phyloP scores from a whole-genome alignment of 1,140 invertebrate species.

The Trichonephila clavipes region DNA sequence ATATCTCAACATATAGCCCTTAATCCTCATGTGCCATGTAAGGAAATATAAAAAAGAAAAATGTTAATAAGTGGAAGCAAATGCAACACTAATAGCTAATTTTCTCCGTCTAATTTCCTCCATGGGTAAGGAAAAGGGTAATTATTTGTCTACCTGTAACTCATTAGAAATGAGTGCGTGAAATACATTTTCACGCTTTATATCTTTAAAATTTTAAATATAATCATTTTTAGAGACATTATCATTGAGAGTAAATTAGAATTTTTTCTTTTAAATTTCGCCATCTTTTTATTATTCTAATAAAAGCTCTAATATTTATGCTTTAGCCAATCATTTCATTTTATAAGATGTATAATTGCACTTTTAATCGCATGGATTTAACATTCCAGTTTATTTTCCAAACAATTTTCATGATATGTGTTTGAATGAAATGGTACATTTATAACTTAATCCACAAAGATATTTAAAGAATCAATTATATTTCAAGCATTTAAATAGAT shows the following conservation, averaged over 20 bases:
- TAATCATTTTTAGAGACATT: background rate
- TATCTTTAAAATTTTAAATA: background rate
- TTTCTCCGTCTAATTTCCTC: background rate
- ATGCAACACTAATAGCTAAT: constrained; percentile 34
- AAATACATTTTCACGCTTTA: background rate
- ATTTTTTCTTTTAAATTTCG: background rate
- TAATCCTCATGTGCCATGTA: background rate
- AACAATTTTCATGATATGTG: no score
- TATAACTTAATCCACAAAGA: no score
- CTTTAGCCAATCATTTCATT: no score
- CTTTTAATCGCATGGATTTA: no score
- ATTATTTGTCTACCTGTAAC: background rate
- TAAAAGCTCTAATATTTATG: background rate
- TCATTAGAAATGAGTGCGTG: background rate
- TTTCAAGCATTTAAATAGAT: no score
- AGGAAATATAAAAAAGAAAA: background rate
- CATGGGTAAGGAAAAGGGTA: background rate
- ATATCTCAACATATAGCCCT: background rate
- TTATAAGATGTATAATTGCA: no score
- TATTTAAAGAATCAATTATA: no score
- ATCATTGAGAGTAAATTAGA: background rate
- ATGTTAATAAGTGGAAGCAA: background rate
- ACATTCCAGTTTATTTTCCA: no score
- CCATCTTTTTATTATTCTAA: background rate
- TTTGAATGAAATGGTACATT: no score